Base-by-base conservation (phyloP, 2,888 invertebrate genomes). In the Drosophila flavopinicola region DNA sequence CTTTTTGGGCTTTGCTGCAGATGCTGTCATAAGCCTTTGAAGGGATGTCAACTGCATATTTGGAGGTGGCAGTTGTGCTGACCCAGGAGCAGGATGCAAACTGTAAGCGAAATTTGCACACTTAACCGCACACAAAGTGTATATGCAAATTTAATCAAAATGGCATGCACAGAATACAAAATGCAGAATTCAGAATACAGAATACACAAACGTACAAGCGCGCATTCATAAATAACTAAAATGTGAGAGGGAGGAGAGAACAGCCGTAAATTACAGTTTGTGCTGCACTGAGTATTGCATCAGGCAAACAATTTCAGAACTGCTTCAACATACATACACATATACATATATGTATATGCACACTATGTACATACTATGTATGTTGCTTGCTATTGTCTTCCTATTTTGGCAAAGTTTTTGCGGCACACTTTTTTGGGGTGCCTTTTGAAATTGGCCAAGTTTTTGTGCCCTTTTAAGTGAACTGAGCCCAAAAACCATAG, bases 131-230 rank as follows among this genome's bases (percentile, higher is more conserved):
- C n/a, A 0, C 13, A 42, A 25, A 24, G 45, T 48, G 29, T 27
- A 17, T 11, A 65, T 70, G 65, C 44, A 59, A 53, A 66, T 58
- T 54, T 38, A 32, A 63, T 45, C 25, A 51, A 58, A 68, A 51
- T 49, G 44, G 15, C 45, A 42, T 11, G 24, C 17, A 33, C 17
- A 11, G 25, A 6, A 51, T 41, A 15, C 13, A 13, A 13, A 53
- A 27, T 53, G 23, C 27, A 27, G 27, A 10, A 25, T 33, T 3
- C 30, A 2, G 23, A 20, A 23, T 9, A 20, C n/a, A 33, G 10
- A 25, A 30, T 15, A 13, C 29, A 45, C 3, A 41, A 15, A 49
- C n/a, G n/a, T 13, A 30, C n/a, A 45, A 20, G 3, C 10, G 3
- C 20, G 35, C 33, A 35, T 20, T 17, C 9, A 32, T 47, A 29